These are phyloP conservation scores for Ciona savignyi DNA, from an alignment of 23 tunicate species.

Conservation along the genomic window DNA sequence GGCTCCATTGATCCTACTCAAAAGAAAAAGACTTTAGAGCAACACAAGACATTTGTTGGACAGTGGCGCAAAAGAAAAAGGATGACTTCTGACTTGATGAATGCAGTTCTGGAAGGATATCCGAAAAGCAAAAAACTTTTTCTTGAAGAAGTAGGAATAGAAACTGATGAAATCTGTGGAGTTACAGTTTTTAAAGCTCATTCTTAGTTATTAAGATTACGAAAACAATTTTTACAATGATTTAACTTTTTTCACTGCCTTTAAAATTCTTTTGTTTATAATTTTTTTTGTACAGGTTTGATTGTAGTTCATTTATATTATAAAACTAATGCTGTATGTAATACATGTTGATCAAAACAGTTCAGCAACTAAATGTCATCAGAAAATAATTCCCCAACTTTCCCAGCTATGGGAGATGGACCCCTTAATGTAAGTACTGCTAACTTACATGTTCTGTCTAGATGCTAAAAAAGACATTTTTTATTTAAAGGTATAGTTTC, in stretches of 20 bases:
- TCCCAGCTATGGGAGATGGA: not conserved
- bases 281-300: too few species aligned
- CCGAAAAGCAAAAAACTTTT: constrained; percentile 83
- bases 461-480: too few species aligned
- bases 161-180: constrained; percentile 61
- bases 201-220: too few species aligned
- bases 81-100: constrained; percentile 80
- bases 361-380: constrained; percentile 1
- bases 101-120: constrained; percentile 94
- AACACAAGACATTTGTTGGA: constrained; percentile 14
- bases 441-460: too few species aligned
- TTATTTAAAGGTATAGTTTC: too few species aligned
- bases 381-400: not conserved
- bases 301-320: too few species aligned
- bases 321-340: too few species aligned
- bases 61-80: constrained; percentile 82
- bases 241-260: too few species aligned
- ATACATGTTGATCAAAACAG: too few species aligned
- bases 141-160: constrained; percentile 90
- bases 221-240: too few species aligned
- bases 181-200: constrained; percentile 22
- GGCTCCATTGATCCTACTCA: constrained; percentile 34
- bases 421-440: not conserved
- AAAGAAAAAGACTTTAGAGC: constrained; percentile 30
- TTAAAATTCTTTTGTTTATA: too few species aligned